Evolutionary conservation across 2,113 vertebrate species (phyloP).

Genomic region (Cyrtonyx montezumae): DNA sequence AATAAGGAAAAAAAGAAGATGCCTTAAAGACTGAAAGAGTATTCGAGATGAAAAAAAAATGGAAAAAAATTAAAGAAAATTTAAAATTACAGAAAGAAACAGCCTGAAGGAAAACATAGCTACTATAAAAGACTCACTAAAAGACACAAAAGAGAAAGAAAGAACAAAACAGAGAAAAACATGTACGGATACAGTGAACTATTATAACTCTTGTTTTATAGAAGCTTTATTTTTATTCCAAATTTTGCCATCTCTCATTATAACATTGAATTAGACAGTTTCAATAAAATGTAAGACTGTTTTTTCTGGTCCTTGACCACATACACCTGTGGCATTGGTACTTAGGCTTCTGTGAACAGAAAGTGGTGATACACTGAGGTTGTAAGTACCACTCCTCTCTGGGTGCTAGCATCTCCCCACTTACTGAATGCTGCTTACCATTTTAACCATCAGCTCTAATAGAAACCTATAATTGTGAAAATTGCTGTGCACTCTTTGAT

Average conservation of each 20-base stretch:
- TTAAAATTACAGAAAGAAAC: neutral
- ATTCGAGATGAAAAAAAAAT: neutral
- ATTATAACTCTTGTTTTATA: neutral
- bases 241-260: neutral
- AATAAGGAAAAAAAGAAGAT: neutral
- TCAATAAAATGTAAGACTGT: neutral
- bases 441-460: neutral
- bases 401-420: neutral
- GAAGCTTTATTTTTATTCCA: neutral
- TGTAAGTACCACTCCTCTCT: neutral
- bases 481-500: neutral
- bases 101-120: neutral
- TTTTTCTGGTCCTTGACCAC: neutral
- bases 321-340: neutral
- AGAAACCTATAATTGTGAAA: rapidly evolving
- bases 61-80: neutral
- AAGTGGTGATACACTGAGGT: neutral
- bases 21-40: neutral
- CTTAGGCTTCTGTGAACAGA: neutral
- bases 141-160: neutral
- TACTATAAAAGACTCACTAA: neutral
- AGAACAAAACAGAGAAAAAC: neutral
- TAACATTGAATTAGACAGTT: neutral
- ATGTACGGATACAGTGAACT: neutral
- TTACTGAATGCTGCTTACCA: rapidly evolving